phyloP scores from a whole-genome alignment of 2,113 vertebrate genomes.

The Rattus norvegicus region GRCr8 NC_086036.1:74423001-74423500 shows the following conservation, averaged over 20 bases:
- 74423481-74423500: conserved; percentile 51
- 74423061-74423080: conserved; percentile 7
- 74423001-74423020: conserved; percentile 12
- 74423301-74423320: not conserved
- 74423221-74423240: not conserved
- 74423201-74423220: not conserved
- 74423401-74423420: not conserved
- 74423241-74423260: not conserved
- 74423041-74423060: conserved; percentile 11
- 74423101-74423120: not conserved
- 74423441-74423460: not conserved
- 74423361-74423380: not conserved
- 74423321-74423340: too few relatives aligned
- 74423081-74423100: not conserved
- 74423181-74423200: not conserved
- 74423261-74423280: not conserved
- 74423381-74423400: not conserved
- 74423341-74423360: not conserved
- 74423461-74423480: conserved; percentile 35
- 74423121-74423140: not conserved
- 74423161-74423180: not conserved
- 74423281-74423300: not conserved
- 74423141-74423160: not conserved
- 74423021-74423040: conserved; percentile 33
- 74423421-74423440: not conserved